Evolutionary conservation across 2,888 invertebrate genomes (phyloP), one percentile per base, ranked within the genome.

Genomic region (Pachymerium ferrugineum): DNA sequence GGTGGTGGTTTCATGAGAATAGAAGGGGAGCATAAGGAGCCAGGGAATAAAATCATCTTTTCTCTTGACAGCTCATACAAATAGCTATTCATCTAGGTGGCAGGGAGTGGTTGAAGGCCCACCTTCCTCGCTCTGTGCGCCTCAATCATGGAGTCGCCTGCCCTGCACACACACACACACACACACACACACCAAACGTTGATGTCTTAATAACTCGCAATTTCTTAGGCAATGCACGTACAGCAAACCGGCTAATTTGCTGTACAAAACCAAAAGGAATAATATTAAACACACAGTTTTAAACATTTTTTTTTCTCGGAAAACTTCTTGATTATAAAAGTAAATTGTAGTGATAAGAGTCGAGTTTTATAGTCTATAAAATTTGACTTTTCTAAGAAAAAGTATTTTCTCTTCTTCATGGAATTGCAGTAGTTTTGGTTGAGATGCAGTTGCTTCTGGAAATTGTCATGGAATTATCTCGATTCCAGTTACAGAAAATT

Each of bases 41-140:
- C 35, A 10, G 33, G 35, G 71, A 71, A 71, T 71, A 38, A 71
- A 71, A 35, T 71, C 71, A 38, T 71, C 71, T 71, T 54, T 54
- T 54, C 35, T 31, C 71, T 71, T 71, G 71, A 71, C 71, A 71
- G 71, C 71, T 71, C 71, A 28, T 71, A 71, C 71, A 71, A 71
- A 71, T 71, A 71, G 71, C 71, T 35, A 71, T 71, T 71, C 71
- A 71, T 71, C 35, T 54, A 54, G 54, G 54, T 54, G 54, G 54
- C 54, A 54, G 54, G 54, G 54, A 54, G 54, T 54, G 54, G 54
- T 28, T 25, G 12, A 54, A 54, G 54, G 54, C 54, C 54, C 54
- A 54, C 54, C 54, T 54, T 54, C 54, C 54, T 12, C 54, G 54
- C 54, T 54, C 47, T 47, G 54, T 54, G 54, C 54, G 54, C 54